Percentiles rank a stretch among this genome's conserved stretches.
phyloP scores from a whole-genome alignment of 2,888 invertebrate genomes.

The Conomelus anceps region DNA sequence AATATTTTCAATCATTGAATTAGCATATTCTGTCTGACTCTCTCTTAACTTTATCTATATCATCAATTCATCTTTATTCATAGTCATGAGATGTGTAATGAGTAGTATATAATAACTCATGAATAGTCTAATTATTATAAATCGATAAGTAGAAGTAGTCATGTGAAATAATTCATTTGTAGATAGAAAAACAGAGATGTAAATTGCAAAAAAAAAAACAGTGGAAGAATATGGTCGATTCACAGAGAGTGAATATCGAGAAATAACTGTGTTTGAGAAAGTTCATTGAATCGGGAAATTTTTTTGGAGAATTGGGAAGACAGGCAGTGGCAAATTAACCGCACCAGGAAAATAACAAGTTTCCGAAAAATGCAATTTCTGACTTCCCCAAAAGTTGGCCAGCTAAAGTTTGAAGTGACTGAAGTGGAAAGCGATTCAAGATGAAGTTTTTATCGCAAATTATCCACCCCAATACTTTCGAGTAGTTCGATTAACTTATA shows the following conservation, averaged over 20 bases:
- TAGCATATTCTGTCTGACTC: too few species aligned
- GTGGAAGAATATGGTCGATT: not conserved
- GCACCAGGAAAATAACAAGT: not conserved
- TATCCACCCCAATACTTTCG: not conserved
- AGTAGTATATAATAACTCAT: too few species aligned
- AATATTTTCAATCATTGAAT: too few species aligned
- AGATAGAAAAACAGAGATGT: too few species aligned
- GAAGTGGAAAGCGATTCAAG: not conserved
- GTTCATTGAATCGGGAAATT: not conserved
- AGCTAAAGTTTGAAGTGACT: not conserved
- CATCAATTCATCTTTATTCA: too few species aligned
- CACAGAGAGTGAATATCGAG: not conserved
- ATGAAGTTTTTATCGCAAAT: not conserved
- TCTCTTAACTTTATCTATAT: too few species aligned
- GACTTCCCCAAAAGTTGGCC: not conserved
- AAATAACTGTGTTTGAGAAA: not conserved
- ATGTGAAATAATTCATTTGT: too few species aligned
- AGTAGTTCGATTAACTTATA: not conserved
- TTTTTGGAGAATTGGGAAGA: not conserved
- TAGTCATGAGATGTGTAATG: too few species aligned
- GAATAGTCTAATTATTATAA: too few species aligned
- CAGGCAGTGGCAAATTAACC: not conserved
- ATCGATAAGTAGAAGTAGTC: too few species aligned
- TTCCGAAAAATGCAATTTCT: not conserved
- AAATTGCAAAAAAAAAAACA: too few species aligned